Conservation (phyloP, 2,113 vertebrate species). For the Anhinga rufa region DNA sequence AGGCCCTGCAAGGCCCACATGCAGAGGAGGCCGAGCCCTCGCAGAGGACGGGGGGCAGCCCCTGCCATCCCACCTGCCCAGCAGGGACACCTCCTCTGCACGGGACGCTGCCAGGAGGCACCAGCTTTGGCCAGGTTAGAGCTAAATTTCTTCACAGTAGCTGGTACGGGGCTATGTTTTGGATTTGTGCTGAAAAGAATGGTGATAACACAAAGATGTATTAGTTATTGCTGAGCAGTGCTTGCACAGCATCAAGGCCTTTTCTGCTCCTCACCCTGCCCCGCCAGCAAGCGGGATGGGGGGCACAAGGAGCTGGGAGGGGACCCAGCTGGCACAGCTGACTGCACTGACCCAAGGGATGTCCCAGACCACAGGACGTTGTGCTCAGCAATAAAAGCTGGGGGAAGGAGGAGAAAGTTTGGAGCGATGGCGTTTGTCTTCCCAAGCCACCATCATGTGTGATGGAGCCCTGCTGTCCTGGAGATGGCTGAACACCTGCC, state of each 20-base stretch:
- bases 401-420: no score
- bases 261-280: neutral
- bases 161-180: rapidly evolving
- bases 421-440: neutral
- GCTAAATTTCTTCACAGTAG: neutral
- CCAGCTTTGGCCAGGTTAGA: no score
- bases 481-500: neutral
- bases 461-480: neutral
- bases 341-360: neutral
- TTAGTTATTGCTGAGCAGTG: rapidly evolving
- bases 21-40: neutral
- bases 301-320: no score
- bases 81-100: neutral
- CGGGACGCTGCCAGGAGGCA: rapidly evolving
- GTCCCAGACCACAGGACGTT: neutral
- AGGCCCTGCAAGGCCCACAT: neutral
- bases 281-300: neutral
- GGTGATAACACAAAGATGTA: rapidly evolving
- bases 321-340: rapidly evolving
- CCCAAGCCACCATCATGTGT: rapidly evolving
- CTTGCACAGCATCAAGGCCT: no score
- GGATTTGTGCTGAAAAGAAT: neutral
- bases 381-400: neutral
- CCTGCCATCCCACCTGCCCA: neutral
- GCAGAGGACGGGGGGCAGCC: neutral